These are phyloP conservation scores for Torymus aiolomorphi DNA, from an alignment of 2,888 invertebrate species.

Conservation along the genomic window DNA sequence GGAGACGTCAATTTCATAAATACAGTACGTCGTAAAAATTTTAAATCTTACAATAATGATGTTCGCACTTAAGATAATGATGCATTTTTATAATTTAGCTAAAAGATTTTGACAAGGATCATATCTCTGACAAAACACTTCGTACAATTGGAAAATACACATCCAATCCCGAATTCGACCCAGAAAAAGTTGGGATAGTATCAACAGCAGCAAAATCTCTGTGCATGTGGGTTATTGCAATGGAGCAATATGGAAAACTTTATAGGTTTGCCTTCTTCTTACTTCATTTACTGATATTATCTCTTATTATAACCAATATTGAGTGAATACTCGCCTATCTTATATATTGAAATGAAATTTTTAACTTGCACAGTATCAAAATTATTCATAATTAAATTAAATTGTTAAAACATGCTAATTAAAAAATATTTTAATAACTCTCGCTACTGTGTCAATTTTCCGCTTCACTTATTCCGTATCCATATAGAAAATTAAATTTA, in stretches of 20 bases:
- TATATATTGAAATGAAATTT: no score
- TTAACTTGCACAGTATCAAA: no score
- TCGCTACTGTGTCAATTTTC: no score
- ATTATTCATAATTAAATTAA: no score
- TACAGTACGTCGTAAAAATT: constrained; percentile 5
- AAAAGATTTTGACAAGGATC: constrained; percentile 91
- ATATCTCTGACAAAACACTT: constrained; percentile 88
- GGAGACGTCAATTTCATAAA: constrained; percentile 84
- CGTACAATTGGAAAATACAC: constrained; percentile 89
- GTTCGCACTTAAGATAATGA: constrained; percentile 30
- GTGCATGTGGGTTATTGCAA: constrained; percentile 93
- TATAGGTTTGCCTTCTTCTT: constrained; percentile 79
- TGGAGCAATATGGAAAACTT: constrained; percentile 93
- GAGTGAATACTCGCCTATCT: no score
- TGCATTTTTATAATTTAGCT: constrained; percentile 76
- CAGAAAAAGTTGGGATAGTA: constrained; percentile 90
- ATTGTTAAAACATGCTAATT: no score
- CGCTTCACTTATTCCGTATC: no score
- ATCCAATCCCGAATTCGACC: constrained; percentile 88
- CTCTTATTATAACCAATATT: no score
- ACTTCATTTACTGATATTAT: not conserved
- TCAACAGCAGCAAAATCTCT: constrained; percentile 91
- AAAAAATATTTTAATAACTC: no score
- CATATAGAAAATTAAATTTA: no score
- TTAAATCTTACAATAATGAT: no score